phyloP scores from a whole-genome alignment of 2,113 vertebrate genomes.

The Argyrosomus japonicus region DNA sequence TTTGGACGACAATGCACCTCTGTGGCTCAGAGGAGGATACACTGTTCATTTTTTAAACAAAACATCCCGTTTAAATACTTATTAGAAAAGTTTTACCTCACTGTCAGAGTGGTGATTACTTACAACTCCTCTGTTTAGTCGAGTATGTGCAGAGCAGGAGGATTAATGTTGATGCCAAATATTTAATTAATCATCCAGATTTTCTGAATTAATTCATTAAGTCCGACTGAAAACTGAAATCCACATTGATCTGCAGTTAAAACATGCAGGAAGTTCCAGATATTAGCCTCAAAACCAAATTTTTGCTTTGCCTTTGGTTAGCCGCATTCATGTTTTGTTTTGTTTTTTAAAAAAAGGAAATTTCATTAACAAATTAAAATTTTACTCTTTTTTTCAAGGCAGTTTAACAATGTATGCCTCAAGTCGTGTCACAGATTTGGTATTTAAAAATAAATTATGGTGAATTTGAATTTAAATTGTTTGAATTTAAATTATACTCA shows the following conservation, averaged over 20 bases:
- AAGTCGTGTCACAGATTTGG: too few relatives aligned
- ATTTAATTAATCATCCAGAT: background rate
- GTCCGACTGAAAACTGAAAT: background rate
- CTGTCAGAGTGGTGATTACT: background rate
- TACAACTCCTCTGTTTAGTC: background rate
- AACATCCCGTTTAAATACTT: background rate
- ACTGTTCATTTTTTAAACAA: too few relatives aligned
- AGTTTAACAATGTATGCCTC: background rate
- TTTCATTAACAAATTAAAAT: slow-evolving; percentile 4
- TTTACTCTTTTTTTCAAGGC: slow-evolving; percentile 1
- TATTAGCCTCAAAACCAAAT: background rate
- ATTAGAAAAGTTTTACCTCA: background rate
- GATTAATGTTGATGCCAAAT: background rate
- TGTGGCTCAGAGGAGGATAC: too few relatives aligned
- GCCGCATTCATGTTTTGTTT: background rate
- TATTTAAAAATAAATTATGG: background rate
- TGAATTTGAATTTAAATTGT: background rate
- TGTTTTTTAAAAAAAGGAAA: too few relatives aligned
- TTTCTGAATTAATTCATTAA: too few relatives aligned
- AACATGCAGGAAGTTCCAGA: background rate
- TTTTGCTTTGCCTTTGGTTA: background rate
- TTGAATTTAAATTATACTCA: background rate
- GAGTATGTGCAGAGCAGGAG: background rate
- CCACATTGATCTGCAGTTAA: background rate
- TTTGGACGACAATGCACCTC: too few relatives aligned